Conservation (phyloP, 1,140 invertebrate species). For the Venustaconcha ellipsiformis region DNA sequence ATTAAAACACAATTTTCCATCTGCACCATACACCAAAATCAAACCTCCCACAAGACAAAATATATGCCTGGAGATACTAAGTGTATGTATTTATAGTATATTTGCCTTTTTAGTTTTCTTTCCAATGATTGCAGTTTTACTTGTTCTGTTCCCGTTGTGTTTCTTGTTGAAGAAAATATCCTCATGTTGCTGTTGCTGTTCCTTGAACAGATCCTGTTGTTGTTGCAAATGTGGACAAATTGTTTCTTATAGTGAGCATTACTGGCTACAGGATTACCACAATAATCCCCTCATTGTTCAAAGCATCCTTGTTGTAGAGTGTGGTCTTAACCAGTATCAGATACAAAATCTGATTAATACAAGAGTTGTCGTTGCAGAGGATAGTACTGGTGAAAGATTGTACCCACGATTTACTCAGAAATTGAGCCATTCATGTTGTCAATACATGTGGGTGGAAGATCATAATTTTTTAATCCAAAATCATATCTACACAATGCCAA, state of each 20-base stretch:
- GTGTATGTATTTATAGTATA: constrained; percentile 7
- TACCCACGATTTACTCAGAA: constrained; percentile 30
- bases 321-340: constrained; percentile 17
- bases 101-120: constrained; percentile 25
- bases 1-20: constrained; percentile 22
- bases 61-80: constrained; percentile 7
- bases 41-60: constrained; percentile 21
- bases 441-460: constrained; percentile 72
- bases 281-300: constrained; percentile 17
- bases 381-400: constrained; percentile 13
- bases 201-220: constrained; percentile 2
- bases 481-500: constrained; percentile 71
- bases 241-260: constrained; percentile 22
- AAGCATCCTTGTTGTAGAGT: constrained; percentile 27
- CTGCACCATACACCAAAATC: constrained; percentile 14
- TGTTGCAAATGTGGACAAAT: constrained; percentile 22
- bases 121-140: constrained; percentile 14
- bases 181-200: constrained; percentile 29
- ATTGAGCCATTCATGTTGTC: constrained; percentile 54
- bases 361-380: constrained; percentile 20
- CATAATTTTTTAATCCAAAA: constrained; percentile 71
- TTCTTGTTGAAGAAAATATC: constrained; percentile 15
- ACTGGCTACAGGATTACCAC: constrained; percentile 23
- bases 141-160: constrained; percentile 28
- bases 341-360: constrained; percentile 24